Conservation (phyloP, 2,797 vertebrate genomes). For the Tragelaphus oryx region DNA sequence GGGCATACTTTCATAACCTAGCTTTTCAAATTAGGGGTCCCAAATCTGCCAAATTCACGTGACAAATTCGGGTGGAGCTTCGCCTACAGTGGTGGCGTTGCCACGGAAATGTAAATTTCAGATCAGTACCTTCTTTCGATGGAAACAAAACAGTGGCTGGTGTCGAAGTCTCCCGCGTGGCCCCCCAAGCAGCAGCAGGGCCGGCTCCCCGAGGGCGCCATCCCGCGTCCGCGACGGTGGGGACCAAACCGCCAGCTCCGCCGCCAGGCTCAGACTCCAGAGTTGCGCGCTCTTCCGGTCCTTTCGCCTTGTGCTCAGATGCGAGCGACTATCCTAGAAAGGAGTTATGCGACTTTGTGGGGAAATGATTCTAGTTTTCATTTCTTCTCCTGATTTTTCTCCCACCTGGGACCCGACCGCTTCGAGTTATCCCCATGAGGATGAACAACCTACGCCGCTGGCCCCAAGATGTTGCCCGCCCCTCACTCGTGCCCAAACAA, state of each 20-base stretch:
- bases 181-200: not conserved
- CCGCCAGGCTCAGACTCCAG: not conserved
- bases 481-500: not conserved
- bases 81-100: rapidly evolving
- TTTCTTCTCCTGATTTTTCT: not conserved
- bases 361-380: not conserved
- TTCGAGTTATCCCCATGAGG: not conserved
- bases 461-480: not conserved
- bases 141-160: not conserved
- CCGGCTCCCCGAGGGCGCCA: not conserved
- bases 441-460: not conserved
- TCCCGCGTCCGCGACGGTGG: rapidly evolving
- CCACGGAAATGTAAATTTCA: not conserved
- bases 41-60: not conserved
- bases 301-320: rapidly evolving
- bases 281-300: not conserved
- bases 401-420: not conserved
- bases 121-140: not conserved
- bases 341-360: not conserved
- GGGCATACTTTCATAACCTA: not conserved
- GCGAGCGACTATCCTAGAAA: not conserved
- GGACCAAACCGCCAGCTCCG: not conserved
- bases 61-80: not conserved
- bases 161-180: not conserved
- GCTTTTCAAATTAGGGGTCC: not conserved